Evolutionary conservation across 2,113 vertebrate species (phyloP).

Genomic region (Heteronetta atricapilla): DNA sequence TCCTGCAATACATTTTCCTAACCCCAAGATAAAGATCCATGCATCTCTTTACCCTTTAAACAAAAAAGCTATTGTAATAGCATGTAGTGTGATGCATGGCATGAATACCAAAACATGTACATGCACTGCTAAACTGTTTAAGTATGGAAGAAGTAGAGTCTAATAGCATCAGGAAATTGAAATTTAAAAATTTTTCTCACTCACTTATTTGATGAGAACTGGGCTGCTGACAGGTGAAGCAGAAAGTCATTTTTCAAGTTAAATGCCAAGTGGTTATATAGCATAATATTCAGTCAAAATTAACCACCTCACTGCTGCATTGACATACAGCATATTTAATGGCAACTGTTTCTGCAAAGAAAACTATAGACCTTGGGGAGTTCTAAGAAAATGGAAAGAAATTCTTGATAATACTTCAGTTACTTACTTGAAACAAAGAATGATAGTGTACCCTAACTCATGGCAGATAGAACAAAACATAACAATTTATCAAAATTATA

Average conservation of each 20-base stretch:
- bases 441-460: neutral
- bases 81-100: conserved; percentile 75
- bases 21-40: conserved; percentile 85
- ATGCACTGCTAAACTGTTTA: conserved; percentile 81
- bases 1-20: conserved; percentile 83
- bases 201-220: conserved; percentile 92
- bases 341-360: conserved; percentile 74
- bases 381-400: conserved; percentile 65
- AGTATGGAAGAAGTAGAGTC: conserved; percentile 86
- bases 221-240: conserved; percentile 93
- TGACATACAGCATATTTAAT: conserved; percentile 86
- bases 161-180: conserved; percentile 92
- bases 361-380: conserved; percentile 72
- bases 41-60: conserved; percentile 84
- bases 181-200: conserved; percentile 89
- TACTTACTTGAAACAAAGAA: conserved; percentile 47
- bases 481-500: conserved; percentile 8
- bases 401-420: conserved; percentile 72
- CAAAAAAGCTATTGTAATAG: conserved; percentile 84
- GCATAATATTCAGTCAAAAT: conserved; percentile 96
- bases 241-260: conserved; percentile 98
- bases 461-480: conserved; percentile 30
- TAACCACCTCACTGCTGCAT: conserved; percentile 90
- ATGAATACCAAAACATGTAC: conserved; percentile 83
- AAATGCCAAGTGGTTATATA: conserved; percentile 98